These are phyloP conservation scores for Prunella himalayana DNA, from an alignment of 2,113 vertebrate genomes.

Conservation along the genomic window DNA sequence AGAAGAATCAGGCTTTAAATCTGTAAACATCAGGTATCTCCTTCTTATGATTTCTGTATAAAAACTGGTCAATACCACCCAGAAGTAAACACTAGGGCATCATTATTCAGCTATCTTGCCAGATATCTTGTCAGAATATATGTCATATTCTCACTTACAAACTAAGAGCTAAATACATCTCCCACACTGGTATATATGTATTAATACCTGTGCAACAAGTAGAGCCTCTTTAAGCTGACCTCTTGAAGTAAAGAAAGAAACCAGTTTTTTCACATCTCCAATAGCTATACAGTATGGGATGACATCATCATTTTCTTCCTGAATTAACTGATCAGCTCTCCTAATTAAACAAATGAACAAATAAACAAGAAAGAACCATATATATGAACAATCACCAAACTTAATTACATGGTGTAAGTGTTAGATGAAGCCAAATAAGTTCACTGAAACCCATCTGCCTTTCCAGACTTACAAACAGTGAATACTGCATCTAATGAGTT, in stretches of 20 bases:
- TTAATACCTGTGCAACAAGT: slow-evolving; percentile 88
- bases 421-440: background rate
- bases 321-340: slow-evolving; percentile 94
- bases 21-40: background rate
- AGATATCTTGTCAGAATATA: no score
- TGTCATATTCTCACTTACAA: background rate
- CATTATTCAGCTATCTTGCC: background rate
- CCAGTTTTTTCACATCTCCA: slow-evolving; percentile 89
- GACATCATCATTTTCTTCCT: slow-evolving; percentile 90
- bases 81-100: background rate
- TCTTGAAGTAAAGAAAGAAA: slow-evolving; percentile 87
- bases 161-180: background rate
- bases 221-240: slow-evolving; percentile 92
- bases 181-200: background rate
- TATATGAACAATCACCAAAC: background rate
- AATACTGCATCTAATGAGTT: background rate
- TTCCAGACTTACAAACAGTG: background rate
- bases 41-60: background rate
- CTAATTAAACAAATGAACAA: slow-evolving; percentile 67
- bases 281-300: slow-evolving; percentile 93
- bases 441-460: background rate
- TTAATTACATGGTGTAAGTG: background rate
- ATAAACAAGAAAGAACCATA: background rate
- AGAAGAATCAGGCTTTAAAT: background rate
- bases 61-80: background rate